Conservation (phyloP, 2,113 vertebrate genomes). For the Nasalis larvatus region DNA sequence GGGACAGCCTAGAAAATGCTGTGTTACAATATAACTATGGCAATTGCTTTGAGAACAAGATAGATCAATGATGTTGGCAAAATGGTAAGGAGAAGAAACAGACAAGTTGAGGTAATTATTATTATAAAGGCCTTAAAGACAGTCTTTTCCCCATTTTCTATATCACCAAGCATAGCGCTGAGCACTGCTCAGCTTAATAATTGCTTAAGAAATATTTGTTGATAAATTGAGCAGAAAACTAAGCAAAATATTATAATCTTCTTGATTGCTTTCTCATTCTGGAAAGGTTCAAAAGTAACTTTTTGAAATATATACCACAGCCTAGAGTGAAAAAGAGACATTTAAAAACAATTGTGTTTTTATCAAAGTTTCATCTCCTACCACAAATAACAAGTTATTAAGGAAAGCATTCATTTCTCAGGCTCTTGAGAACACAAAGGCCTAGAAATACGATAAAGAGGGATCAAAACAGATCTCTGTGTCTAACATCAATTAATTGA, state of each 20-base stretch:
- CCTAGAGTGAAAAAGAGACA: not conserved
- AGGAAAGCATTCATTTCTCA: slow-evolving; percentile 26
- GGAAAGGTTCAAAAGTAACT: not conserved
- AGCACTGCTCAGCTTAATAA: not conserved
- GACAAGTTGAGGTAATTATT: not conserved
- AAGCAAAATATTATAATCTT: not conserved
- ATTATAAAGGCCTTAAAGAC: not conserved
- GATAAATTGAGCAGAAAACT: not conserved
- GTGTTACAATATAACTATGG: not conserved
- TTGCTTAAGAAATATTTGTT: not conserved
- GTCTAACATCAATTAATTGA: not conserved
- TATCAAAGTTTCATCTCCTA: not conserved
- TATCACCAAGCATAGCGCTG: not conserved
- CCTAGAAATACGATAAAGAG: slow-evolving; percentile 44
- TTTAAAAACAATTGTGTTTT: slow-evolving; percentile 33
- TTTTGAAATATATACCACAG: not conserved
- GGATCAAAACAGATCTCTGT: slow-evolving; percentile 30
- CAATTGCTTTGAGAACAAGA: not conserved
- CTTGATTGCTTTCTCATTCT: not conserved
- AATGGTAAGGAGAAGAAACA: not conserved
- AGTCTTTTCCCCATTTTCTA: not conserved
- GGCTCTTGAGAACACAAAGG: not conserved
- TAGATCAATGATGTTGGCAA: not conserved
- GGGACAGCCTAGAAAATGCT: not conserved
- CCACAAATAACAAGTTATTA: slow-evolving; percentile 48